These are phyloP conservation scores for Blastobasis lacticolella DNA, from an alignment of 2,888 invertebrate genomes.

Conservation along the genomic window DNA sequence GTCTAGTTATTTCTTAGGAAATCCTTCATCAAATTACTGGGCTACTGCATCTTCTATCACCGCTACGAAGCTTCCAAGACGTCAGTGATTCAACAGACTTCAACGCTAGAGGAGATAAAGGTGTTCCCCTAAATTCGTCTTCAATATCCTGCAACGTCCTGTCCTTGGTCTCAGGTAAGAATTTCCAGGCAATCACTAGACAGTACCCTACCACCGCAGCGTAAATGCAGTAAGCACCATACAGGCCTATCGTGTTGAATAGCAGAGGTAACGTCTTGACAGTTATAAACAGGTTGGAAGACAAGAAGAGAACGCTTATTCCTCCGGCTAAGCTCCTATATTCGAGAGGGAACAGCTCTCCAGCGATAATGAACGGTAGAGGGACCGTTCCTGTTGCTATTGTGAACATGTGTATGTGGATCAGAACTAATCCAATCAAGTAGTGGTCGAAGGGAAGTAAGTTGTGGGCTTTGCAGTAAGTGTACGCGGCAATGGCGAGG, in stretches of 20 bases:
- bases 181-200: constrained; percentile 32
- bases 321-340: constrained; percentile 74
- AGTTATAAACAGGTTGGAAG: constrained; percentile 41
- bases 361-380: constrained; percentile 79
- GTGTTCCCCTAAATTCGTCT: constrained; percentile 48
- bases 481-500: constrained; percentile 36
- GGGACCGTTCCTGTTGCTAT: constrained; percentile 75
- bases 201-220: constrained; percentile 37
- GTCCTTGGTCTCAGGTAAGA: constrained; percentile 55
- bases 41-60: constrained; percentile 31
- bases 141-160: constrained; percentile 56
- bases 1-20: background rate
- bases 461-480: constrained; percentile 28
- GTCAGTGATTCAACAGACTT: constrained; percentile 31
- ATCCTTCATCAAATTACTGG: constrained; percentile 20
- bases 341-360: constrained; percentile 78
- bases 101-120: constrained; percentile 30
- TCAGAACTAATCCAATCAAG: constrained; percentile 33
- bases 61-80: constrained; percentile 22
- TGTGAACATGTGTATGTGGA: constrained; percentile 63
- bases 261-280: constrained; percentile 45
- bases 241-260: constrained; percentile 32
- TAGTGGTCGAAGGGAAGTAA: constrained; percentile 33
- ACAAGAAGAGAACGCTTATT: constrained; percentile 42
- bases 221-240: constrained; percentile 42